Base-by-base conservation (phyloP, 2,113 vertebrate genomes). In the Silurus glanis region DNA sequence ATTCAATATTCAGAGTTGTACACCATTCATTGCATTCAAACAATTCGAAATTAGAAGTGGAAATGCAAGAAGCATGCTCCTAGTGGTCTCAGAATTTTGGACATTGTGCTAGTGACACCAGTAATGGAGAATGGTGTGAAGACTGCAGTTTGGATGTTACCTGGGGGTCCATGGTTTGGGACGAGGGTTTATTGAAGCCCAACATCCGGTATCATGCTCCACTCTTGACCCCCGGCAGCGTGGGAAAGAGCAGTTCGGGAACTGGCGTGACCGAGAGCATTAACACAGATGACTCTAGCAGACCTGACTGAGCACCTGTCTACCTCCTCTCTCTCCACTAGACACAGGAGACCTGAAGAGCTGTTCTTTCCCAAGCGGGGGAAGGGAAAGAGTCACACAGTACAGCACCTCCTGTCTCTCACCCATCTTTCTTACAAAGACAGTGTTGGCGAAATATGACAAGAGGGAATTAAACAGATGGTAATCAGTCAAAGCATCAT, bases 231-330 rank as follows among this genome's bases (percentile, higher is more conserved):
- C 86, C 25, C 5, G 66, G 83, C 92, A 91, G 88, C 94, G 94
- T 94, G 94, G 94, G 95, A 95, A 95, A 92, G 55, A 56, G 86
- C 84, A 85, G 87, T 85, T 88, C 86, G 88, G 88, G 92, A 94
- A 91, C 86, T 67, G 91, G 91, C 92, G 93, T 95, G 93, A 94
- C 94, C 91, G 92, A 89, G 58, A 5, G 87, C 91, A 94, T 94
- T 93, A 94, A 90, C 88, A 85, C 85, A 94, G 93, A 95, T 94
- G 93, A 94, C 89, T 91, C 91, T 94, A 95, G 80, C 95, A 95
- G 94, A 90, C 88, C 86, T 83, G 82, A 19, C 69, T 47, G 89
- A 87, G 85, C 95, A 95, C 94, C 93, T 94, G 93, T 94, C 91
- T 71, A 85, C 58, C 75, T 78, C 83, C 83, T 82, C 84, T 80